Evolutionary conservation across 2,113 vertebrate species (phyloP), one percentile per base, ranked within the genome.

Genomic region (Hydropotes inermis): DNA sequence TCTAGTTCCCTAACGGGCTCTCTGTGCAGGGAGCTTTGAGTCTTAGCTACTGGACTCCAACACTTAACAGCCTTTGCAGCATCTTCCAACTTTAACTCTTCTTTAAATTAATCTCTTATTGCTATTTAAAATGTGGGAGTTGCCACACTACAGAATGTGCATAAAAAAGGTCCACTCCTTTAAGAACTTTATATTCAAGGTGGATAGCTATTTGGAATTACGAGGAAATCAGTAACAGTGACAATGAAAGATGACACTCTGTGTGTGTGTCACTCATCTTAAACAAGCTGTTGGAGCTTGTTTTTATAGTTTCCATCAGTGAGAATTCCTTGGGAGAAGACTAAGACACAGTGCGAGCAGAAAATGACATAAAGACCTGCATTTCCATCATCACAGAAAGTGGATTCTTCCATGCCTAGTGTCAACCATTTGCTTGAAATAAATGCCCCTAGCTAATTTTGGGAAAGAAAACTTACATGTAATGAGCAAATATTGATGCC

Each of bases 391-490:
- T 94, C 86, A 47, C n/a, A 61, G 45, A 67, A 9, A 83, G 28
- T 79, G 23, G 23, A 78, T 85, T 79, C 54, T 93, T 78, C 70
- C 57, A 60, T 52, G 54, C 21, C 60, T 50, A 76, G 23, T 60
- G 10, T 52, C 84, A 70, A 47, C 55, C 30, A 95, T 92, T 94
- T 97, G 55, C 45, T 94, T 81, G 88, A 78, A 95, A 87, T 43
- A 33, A 47, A 50, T 55, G n/a, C 27, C 33, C 87, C 12, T n/a
- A 14, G 43, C n/a, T 67, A 94, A 92, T 70, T 87, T 81, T 17
- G 12, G 30, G 52, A 92, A 64, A 92, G 36, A 57, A 91, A 82
- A 33, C 7, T 86, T 27, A 10, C 15, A 61, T 19, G 19, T 23
- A 54, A 43, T 27, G 43, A 55, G 19, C 8, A 91, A 82, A 85